phyloP scores from a whole-genome alignment of 2,888 invertebrate species.

The Eupithecia vulgata region DNA sequence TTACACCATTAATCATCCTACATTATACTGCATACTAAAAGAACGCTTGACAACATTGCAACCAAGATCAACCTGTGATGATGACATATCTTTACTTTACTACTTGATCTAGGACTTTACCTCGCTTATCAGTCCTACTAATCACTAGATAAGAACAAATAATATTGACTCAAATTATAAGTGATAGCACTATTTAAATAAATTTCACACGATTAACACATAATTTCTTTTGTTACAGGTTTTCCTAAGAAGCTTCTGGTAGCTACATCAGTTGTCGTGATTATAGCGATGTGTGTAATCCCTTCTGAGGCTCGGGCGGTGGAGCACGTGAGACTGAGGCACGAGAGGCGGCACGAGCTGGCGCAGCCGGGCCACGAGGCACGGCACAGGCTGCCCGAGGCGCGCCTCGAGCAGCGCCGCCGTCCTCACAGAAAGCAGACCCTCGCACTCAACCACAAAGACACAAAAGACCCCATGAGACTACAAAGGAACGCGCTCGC shows the following conservation, averaged over 20 bases:
- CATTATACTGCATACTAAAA: slow-evolving; percentile 28
- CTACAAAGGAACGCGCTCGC: slow-evolving; percentile 57
- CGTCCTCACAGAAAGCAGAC: slow-evolving; percentile 55
- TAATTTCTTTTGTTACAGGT: slow-evolving; percentile 71
- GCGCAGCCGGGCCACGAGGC: slow-evolving; percentile 54
- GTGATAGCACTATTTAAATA: slow-evolving; percentile 18
- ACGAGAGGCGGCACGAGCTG: slow-evolving; percentile 62
- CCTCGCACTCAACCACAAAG: slow-evolving; percentile 58
- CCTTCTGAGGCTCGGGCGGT: slow-evolving; percentile 68
- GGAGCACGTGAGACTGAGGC: slow-evolving; percentile 64
- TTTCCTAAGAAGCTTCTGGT: slow-evolving; percentile 82
- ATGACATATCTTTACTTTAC: slow-evolving; percentile 29
- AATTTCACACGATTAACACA: slow-evolving; percentile 30
- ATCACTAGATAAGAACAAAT: slow-evolving; percentile 39
- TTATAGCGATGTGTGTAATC: slow-evolving; percentile 75
- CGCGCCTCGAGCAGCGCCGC: slow-evolving; percentile 50
- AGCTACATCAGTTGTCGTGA: slow-evolving; percentile 75
- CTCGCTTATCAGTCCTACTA: slow-evolving; percentile 38
- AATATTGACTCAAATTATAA: slow-evolving; percentile 26
- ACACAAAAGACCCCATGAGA: slow-evolving; percentile 51
- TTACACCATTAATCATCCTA: slow-evolving; percentile 37
- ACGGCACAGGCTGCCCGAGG: slow-evolving; percentile 48
- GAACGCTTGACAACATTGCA: slow-evolving; percentile 24
- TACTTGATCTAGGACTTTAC: slow-evolving; percentile 44
- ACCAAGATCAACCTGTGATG: slow-evolving; percentile 28